Conservation (phyloP, 1,140 invertebrate species). For the Kradibia gibbosae region DNA sequence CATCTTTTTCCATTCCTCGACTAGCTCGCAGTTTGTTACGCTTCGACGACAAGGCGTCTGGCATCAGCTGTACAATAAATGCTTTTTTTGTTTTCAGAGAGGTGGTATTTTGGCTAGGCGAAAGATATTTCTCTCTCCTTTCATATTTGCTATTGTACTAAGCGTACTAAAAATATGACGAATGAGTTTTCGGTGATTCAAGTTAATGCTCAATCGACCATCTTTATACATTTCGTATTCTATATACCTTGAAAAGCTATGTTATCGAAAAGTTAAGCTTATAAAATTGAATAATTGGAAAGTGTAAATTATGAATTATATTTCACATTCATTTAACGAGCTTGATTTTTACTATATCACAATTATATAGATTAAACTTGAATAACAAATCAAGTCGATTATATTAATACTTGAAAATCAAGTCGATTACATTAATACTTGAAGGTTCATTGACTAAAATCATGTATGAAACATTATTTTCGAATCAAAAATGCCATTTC, state of each 20-base stretch:
- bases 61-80: neutral
- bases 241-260: neutral
- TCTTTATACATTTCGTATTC: too few species aligned
- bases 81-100: neutral
- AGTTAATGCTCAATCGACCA: neutral
- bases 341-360: too few species aligned
- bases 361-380: neutral
- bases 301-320: too few species aligned
- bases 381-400: neutral
- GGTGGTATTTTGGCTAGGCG: neutral
- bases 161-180: neutral
- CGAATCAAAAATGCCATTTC: too few species aligned
- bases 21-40: conserved; percentile 38
- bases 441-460: neutral
- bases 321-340: too few species aligned
- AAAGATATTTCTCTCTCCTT: neutral
- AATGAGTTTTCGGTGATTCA: neutral
- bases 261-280: neutral
- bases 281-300: too few species aligned
- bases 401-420: too few species aligned
- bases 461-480: too few species aligned
- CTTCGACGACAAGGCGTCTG: neutral
- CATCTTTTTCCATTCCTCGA: conserved; percentile 43
- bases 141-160: neutral
- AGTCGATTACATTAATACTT: neutral